Conservation (phyloP, 2,888 invertebrate species). For the Monoplex corrugatus region DNA sequence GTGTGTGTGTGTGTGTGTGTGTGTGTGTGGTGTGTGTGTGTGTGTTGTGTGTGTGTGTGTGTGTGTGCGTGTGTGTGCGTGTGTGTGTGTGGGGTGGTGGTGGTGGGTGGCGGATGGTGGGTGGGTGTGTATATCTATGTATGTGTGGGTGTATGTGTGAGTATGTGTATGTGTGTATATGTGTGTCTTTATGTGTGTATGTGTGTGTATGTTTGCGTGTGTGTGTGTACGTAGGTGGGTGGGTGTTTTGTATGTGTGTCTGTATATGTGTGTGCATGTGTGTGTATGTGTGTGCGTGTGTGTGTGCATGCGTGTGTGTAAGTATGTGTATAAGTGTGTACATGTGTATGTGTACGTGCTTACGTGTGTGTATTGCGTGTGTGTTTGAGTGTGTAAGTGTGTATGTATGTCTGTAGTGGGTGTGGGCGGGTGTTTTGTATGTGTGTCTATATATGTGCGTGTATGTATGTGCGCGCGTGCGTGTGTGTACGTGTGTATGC, state of each 20-base stretch:
- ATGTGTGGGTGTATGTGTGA: background rate
- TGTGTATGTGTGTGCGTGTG: background rate
- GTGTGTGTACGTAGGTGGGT: background rate
- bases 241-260: background rate
- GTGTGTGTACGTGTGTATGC: background rate
- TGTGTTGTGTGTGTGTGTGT: background rate
- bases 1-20: background rate
- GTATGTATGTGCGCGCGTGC: background rate
- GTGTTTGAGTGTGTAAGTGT: no score
- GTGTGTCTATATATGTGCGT: background rate
- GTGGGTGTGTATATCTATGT: no score
- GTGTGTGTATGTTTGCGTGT: background rate
- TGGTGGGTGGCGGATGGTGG: no score
- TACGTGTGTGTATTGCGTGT: background rate
- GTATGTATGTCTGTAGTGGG: background rate
- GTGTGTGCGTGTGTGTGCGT: slow-evolving; percentile 1
- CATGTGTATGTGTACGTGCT: no score
- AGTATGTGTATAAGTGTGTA: no score
- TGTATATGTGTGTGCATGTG: background rate
- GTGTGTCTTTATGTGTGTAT: no score
- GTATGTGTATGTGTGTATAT: background rate
- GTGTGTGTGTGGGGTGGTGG: background rate
- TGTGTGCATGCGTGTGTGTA: no score
- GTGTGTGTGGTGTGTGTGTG: background rate
- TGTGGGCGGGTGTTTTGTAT: background rate